These are phyloP conservation scores for Pelodiscus sinensis DNA, from an alignment of 2,113 vertebrate genomes.

Conservation along the genomic window DNA sequence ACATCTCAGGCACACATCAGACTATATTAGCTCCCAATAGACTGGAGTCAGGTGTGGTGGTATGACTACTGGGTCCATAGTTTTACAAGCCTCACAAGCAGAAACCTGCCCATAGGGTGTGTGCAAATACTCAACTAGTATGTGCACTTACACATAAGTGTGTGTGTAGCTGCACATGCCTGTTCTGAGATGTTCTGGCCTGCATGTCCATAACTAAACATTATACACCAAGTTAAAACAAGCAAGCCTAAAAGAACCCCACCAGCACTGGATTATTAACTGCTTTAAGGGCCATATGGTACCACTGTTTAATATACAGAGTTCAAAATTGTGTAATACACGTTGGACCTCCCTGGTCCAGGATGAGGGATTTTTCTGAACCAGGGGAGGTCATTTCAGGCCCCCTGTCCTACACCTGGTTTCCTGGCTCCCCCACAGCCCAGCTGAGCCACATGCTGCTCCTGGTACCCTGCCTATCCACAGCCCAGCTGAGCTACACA, in stretches of 20 bases:
- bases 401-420: no score
- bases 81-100: background rate
- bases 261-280: background rate
- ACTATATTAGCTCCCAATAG: background rate
- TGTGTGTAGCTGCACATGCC: accelerated
- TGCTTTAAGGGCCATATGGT: background rate
- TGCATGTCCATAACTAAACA: background rate
- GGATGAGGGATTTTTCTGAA: no score
- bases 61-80: accelerated
- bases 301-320: background rate
- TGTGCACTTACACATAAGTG: background rate
- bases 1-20: background rate
- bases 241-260: background rate
- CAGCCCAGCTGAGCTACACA: no score
- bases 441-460: no score
- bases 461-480: no score
- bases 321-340: background rate
- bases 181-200: background rate
- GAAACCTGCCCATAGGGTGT: accelerated
- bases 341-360: no score
- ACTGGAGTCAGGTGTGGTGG: background rate
- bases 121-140: background rate
- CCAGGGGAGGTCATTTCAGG: no score
- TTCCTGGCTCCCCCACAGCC: no score
- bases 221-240: background rate